These are phyloP conservation scores for Lerema accius DNA, from an alignment of 1,140 invertebrate species.

Conservation along the genomic window DNA sequence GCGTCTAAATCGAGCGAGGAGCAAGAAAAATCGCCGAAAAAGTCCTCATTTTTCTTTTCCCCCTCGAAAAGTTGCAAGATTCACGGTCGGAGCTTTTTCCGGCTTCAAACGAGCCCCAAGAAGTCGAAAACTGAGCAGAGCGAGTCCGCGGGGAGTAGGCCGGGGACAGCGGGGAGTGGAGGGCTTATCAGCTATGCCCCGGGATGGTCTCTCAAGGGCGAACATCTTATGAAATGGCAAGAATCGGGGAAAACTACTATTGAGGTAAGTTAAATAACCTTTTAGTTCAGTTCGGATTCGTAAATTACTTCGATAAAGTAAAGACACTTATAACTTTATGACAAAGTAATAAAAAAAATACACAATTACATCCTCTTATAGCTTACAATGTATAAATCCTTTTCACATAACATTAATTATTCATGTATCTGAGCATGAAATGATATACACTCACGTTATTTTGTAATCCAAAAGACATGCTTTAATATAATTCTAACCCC, in stretches of 20 bases:
- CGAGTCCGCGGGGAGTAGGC: conserved; percentile 46
- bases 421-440: too few species aligned
- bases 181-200: conserved; percentile 81
- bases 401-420: too few species aligned
- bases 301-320: too few species aligned
- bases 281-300: too few species aligned
- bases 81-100: conserved; percentile 75
- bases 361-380: too few species aligned
- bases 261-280: conserved; percentile 70
- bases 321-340: too few species aligned
- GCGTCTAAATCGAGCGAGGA: conserved; percentile 64
- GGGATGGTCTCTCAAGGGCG: conserved; percentile 81
- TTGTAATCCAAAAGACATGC: too few species aligned
- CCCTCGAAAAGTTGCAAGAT: conserved; percentile 79
- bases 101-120: conserved; percentile 77
- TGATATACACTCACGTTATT: too few species aligned
- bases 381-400: too few species aligned
- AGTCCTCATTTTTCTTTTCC: conserved; percentile 79
- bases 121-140: conserved; percentile 68
- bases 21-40: conserved; percentile 78
- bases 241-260: conserved; percentile 80
- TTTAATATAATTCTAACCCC: too few species aligned
- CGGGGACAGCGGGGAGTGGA: conserved; percentile 48
- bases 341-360: too few species aligned
- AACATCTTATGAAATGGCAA: conserved; percentile 82